A percentile compares a stretch with the other conserved stretches of the same genome.
phyloP scores from a whole-genome alignment of 2,113 vertebrate genomes.

The Heterochromis multidens region DNA sequence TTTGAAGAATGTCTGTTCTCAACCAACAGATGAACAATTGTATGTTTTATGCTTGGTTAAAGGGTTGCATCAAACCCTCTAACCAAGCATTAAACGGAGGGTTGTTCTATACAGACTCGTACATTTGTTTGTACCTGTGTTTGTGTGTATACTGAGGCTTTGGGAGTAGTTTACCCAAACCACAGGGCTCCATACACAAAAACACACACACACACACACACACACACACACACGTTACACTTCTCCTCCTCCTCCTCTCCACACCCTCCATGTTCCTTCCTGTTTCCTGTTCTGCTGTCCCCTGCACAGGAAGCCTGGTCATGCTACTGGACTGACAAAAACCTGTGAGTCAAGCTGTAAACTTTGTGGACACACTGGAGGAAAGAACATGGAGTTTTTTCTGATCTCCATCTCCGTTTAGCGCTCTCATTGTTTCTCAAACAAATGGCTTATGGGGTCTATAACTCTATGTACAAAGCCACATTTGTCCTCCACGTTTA shows the following conservation, averaged over 20 bases:
- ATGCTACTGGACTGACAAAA: slow-evolving; percentile 37
- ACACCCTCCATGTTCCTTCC: slow-evolving; percentile 65
- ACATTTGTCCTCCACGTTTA: slow-evolving; percentile 52
- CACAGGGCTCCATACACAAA: background rate
- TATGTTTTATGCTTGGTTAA: background rate
- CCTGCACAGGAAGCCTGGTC: slow-evolving; percentile 60
- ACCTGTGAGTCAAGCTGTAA: slow-evolving; percentile 48
- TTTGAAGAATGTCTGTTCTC: background rate
- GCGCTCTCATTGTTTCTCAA: slow-evolving; percentile 47
- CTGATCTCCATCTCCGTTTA: slow-evolving; percentile 36
- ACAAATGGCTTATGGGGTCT: slow-evolving; percentile 49
- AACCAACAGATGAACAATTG: background rate
- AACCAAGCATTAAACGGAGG: background rate
- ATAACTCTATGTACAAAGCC: slow-evolving; percentile 54
- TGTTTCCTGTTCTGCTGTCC: slow-evolving; percentile 71
- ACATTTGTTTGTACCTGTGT: background rate
- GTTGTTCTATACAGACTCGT: background rate
- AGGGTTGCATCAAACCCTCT: background rate
- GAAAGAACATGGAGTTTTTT: background rate
- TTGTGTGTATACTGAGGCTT: background rate
- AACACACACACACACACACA: background rate
- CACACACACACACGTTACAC: background rate
- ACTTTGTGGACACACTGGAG: slow-evolving; percentile 11
- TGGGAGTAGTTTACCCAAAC: background rate
- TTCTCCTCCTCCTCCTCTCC: slow-evolving; percentile 12